Evolutionary conservation across 2,888 invertebrate species (phyloP), one percentile per base, ranked within the genome.

Genomic region (Dicyrtoma fusca): DNA sequence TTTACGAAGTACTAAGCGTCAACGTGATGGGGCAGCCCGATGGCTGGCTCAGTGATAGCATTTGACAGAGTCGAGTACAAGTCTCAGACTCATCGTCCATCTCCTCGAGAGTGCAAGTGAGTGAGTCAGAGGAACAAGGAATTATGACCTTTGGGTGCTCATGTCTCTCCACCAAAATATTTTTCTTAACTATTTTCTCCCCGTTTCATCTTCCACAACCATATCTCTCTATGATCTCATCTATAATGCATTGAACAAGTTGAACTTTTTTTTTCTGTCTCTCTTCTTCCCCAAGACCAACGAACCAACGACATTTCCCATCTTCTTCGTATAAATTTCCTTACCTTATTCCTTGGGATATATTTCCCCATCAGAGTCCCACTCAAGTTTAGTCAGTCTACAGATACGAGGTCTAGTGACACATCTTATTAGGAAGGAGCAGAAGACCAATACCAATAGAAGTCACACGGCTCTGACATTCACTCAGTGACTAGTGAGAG

Each of bases 91-190:
- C 34, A 34, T 34, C 34, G 34, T 34, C 34, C 34, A 34, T 34
- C 8, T 34, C 34, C 3, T 34, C 34, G 59, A 44, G 44, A 66
- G 65, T 65, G 59, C 25, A 62, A 66, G 72, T 66, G 71, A 71
- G 66, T 61, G 23, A 45, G 68, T 68, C 68, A 68, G 55, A 68
- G 53, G 34, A 45, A 68, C 44, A 14, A 49, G 57, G 72, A 77
- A 74, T 76, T 77, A 77, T 75, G 75, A 74, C 74, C 77, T 71
- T 74, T 76, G 77, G 76, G 77, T 77, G 77, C 76, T 72, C 59
- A 66, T 65, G 47, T 65, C 63, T 63, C 64, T 65, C 64, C 49
- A 66, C 61, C 61, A 34, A 66, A 66, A 66, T 34, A 34, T 55
- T 66, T 66, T 66, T 68, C 68, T 57, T 68, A 68, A 61, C 44